Conservation (phyloP, 1,140 invertebrate species). For the Diploscapter pachys region DNA sequence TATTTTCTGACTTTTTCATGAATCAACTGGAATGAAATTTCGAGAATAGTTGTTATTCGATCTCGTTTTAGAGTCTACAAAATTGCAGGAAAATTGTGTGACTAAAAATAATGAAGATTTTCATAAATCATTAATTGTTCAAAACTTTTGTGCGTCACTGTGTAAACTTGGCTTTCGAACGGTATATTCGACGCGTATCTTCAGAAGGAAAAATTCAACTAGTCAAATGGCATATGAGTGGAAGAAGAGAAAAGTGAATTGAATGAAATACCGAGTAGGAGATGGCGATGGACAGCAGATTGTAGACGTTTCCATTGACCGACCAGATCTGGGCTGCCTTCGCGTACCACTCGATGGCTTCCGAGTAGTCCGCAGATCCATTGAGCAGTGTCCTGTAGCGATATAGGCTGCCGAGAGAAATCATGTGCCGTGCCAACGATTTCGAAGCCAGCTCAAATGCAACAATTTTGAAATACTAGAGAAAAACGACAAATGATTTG, state of each 20-base stretch:
- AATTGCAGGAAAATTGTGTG: too few species aligned
- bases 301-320: constrained; percentile 27
- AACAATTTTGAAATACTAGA: background rate
- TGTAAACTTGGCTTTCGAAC: too few species aligned
- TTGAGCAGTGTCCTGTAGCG: constrained; percentile 26
- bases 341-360: constrained; percentile 31
- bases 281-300: constrained; percentile 30
- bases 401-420: constrained; percentile 32
- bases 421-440: constrained; percentile 29
- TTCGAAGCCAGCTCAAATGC: constrained; percentile 18
- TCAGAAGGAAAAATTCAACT: background rate
- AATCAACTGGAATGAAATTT: too few species aligned
- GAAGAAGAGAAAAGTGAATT: background rate
- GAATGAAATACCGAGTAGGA: constrained; percentile 25
- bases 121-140: too few species aligned
- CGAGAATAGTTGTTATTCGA: too few species aligned
- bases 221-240: background rate
- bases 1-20: too few species aligned
- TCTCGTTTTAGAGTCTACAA: too few species aligned
- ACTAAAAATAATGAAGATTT: too few species aligned
- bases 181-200: too few species aligned
- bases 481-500: background rate
- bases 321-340: constrained; percentile 29
- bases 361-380: constrained; percentile 29
- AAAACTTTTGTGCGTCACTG: too few species aligned